phyloP scores from a whole-genome alignment of 2,888 invertebrate species.

The Thyatira batis region DNA sequence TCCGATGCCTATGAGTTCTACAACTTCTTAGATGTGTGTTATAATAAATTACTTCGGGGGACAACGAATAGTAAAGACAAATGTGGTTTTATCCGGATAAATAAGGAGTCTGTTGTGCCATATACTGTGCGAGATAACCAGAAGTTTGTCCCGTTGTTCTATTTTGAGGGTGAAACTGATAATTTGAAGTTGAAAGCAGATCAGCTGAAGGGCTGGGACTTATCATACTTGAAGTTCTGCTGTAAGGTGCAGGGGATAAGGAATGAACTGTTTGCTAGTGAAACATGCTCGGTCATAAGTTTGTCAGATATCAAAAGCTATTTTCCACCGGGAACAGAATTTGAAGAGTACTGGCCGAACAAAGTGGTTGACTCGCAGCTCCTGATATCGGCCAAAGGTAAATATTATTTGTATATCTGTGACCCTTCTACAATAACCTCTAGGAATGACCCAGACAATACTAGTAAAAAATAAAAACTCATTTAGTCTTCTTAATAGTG shows the following conservation, averaged over 20 bases:
- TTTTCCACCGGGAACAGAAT: conserved; percentile 93
- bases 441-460: no score
- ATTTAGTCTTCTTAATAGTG: no score
- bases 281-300: conserved; percentile 95
- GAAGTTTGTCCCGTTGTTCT: conserved; percentile 95
- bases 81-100: conserved; percentile 95
- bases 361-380: conserved; percentile 93
- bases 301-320: conserved; percentile 94
- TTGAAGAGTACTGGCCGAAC: conserved; percentile 96
- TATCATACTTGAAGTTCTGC: conserved; percentile 96
- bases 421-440: no score
- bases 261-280: conserved; percentile 94
- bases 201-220: conserved; percentile 94
- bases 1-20: conserved; percentile 95
- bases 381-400: conserved; percentile 86
- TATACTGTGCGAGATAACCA: conserved; percentile 92
- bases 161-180: conserved; percentile 94
- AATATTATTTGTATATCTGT: no score
- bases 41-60: conserved; percentile 89
- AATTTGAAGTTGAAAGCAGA: conserved; percentile 93
- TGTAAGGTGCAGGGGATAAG: conserved; percentile 96
- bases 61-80: conserved; percentile 88
- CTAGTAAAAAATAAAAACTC: no score
- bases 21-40: conserved; percentile 94
- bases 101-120: conserved; percentile 96